phyloP scores from a whole-genome alignment of 2,888 invertebrate genomes.

The Pristionchus maxplancki region DNA sequence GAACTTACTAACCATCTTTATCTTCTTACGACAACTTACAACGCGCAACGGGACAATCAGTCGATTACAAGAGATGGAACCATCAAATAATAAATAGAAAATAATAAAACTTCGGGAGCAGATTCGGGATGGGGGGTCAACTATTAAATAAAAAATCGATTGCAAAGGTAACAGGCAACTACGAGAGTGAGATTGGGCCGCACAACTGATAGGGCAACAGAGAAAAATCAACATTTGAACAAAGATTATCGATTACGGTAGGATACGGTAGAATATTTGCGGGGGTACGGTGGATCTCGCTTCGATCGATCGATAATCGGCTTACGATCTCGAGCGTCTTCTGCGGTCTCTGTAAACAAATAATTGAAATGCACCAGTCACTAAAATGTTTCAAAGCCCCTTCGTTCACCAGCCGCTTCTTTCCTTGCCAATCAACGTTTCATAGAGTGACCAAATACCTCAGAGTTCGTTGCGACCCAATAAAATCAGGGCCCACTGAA shows the following conservation, averaged over 20 bases:
- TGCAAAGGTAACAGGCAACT: background rate
- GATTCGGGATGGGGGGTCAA: background rate
- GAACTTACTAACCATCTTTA: constrained; percentile 2
- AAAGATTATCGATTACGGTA: background rate
- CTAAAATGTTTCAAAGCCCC: background rate
- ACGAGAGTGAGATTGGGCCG: background rate
- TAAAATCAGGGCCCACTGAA: too few relatives aligned
- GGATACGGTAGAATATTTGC: background rate
- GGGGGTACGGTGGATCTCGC: background rate
- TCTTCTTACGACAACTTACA: background rate
- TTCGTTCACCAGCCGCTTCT: too few relatives aligned
- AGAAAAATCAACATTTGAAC: background rate
- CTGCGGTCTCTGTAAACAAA: constrained; percentile 19
- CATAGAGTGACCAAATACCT: too few relatives aligned
- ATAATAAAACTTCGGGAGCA: background rate
- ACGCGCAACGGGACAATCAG: background rate
- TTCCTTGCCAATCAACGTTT: too few relatives aligned
- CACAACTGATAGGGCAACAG: background rate
- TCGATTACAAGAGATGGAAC: background rate
- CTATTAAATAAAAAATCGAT: too few relatives aligned
- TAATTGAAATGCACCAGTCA: background rate
- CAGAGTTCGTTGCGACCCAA: too few relatives aligned
- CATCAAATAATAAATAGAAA: background rate
- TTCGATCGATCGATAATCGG: background rate
- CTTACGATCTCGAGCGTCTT: constrained; percentile 34